Percentiles rank a stretch among this genome's conserved stretches.
Conservation (phyloP, 1,140 invertebrate genomes). For the Rhysida immarginata region DNA sequence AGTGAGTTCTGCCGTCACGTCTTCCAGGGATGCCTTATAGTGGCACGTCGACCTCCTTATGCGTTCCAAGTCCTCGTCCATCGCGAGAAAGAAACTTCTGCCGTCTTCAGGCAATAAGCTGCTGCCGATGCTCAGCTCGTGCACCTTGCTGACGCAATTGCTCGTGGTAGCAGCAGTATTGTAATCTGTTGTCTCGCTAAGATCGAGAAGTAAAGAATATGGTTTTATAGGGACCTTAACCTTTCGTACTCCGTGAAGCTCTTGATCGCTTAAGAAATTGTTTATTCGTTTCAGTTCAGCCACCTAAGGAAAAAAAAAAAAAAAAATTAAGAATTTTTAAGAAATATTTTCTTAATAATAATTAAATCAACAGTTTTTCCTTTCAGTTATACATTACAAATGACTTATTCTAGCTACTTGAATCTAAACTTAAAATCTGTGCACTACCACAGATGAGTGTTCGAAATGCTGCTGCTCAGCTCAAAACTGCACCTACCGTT, state of each 20-base stretch:
- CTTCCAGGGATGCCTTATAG: not conserved
- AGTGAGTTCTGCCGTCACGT: not conserved
- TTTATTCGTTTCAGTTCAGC: constrained; percentile 1
- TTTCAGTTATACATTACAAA: no score
- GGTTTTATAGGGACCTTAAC: constrained; percentile 2
- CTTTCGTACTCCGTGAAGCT: not conserved
- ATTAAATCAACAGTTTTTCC: no score
- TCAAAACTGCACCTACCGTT: no score
- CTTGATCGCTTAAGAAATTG: constrained; percentile 1
- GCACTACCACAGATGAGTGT: no score
- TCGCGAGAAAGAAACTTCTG: not conserved
- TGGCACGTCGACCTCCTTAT: not conserved
- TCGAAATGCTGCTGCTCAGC: no score
- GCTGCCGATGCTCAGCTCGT: not conserved
- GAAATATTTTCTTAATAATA: no score
- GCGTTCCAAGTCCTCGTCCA: constrained; percentile 4
- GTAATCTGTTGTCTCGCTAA: not conserved
- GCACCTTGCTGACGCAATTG: not conserved
- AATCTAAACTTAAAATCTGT: no score
- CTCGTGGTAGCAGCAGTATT: not conserved
- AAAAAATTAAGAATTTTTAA: no score
- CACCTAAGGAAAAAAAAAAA: not conserved
- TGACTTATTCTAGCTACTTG: no score
- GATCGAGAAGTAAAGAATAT: not conserved
- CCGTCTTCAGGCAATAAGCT: not conserved